These are phyloP conservation scores for Ips typographus DNA, from an alignment of 1,140 invertebrate genomes.

Conservation along the genomic window DNA sequence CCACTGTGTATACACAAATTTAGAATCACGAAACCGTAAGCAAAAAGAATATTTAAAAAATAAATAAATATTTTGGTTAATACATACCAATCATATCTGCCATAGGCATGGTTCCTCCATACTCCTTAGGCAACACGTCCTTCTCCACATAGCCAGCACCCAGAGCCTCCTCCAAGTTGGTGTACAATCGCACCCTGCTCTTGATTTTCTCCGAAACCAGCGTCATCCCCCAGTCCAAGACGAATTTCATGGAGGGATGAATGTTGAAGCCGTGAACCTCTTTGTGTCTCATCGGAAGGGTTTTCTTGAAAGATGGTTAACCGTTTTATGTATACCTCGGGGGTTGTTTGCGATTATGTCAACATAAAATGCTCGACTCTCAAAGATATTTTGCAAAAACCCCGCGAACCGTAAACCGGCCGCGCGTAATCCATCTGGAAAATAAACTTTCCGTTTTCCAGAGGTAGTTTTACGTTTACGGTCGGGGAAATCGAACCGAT, in stretches of 20 bases:
- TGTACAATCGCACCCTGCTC: slow-evolving; percentile 71
- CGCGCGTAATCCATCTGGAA: too few species aligned
- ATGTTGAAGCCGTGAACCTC: slow-evolving; percentile 78
- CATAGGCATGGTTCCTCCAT: slow-evolving; percentile 79
- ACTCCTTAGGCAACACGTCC: slow-evolving; percentile 77
- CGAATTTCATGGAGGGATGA: slow-evolving; percentile 74
- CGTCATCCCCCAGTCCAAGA: slow-evolving; percentile 76
- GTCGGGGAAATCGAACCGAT: too few species aligned
- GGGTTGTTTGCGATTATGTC: too few species aligned
- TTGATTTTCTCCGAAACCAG: slow-evolving; percentile 81
- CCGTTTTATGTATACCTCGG: too few species aligned
- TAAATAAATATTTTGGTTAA: background rate
- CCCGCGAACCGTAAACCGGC: too few species aligned
- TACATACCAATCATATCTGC: slow-evolving; percentile 75
- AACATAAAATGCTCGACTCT: too few species aligned
- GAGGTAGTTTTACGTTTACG: too few species aligned
- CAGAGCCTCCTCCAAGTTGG: slow-evolving; percentile 60
- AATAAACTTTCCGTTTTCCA: too few species aligned
- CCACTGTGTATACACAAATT: too few species aligned
- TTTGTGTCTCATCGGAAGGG: slow-evolving; percentile 82
- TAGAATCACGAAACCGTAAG: too few species aligned
- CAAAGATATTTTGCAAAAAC: too few species aligned
- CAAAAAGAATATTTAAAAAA: background rate
- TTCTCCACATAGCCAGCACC: slow-evolving; percentile 57
- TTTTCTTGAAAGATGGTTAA: slow-evolving; percentile 59